Evolutionary conservation across 2,888 invertebrate genomes (phyloP).

Genomic region (Drosophila melanosoma): DNA sequence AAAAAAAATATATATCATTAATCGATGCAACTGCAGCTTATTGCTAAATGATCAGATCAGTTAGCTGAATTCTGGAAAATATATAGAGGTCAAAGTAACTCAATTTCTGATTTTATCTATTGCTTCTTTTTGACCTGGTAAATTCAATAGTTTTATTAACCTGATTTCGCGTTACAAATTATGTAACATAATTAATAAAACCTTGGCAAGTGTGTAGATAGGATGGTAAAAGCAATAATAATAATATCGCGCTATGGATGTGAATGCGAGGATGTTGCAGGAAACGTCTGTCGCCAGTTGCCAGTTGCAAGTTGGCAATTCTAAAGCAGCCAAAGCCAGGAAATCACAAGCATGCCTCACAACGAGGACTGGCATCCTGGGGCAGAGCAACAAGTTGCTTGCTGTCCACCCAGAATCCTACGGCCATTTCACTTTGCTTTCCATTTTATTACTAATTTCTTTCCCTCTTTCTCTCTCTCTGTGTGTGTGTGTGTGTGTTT

Average conservation of each 20-base stretch:
- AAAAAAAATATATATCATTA: background rate
- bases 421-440: constrained; percentile 76
- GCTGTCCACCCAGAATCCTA: constrained; percentile 41
- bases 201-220: constrained; percentile 8
- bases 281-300: constrained; percentile 53
- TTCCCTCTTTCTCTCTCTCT: constrained; percentile 28
- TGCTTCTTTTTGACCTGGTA: background rate
- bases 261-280: constrained; percentile 53
- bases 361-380: constrained; percentile 45
- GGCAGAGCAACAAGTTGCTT: constrained; percentile 69
- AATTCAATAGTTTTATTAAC: background rate
- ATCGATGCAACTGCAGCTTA: background rate
- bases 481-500: background rate
- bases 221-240: constrained; percentile 73
- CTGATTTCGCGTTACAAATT: background rate
- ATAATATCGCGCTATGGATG: constrained; percentile 72
- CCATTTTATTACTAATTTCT: constrained; percentile 80
- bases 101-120: background rate
- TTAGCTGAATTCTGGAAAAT: too few species aligned
- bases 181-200: background rate
- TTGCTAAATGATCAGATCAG: background rate
- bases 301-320: constrained; percentile 29
- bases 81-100: background rate
- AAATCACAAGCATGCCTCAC: constrained; percentile 66
- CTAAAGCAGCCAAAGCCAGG: constrained; percentile 32